Evolutionary conservation across 53 echinoderm and acorn worm genomes (phyloP).

Genomic region (Henricia sp.): DNA sequence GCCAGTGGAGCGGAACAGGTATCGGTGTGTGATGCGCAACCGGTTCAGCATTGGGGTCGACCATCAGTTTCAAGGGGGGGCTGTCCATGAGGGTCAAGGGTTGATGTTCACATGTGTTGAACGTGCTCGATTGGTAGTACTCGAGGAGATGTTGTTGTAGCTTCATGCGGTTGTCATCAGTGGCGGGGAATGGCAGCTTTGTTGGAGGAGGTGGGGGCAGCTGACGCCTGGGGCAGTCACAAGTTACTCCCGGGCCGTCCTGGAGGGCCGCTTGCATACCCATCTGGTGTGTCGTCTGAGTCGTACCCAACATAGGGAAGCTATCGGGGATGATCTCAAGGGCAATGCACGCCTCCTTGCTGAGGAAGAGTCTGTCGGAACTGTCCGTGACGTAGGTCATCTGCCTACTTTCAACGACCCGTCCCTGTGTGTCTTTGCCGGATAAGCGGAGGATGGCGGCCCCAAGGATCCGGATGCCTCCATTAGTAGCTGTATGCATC

Average conservation of each 20-base stretch:
- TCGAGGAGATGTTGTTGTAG: constrained; percentile 62
- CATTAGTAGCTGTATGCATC: constrained; percentile 61
- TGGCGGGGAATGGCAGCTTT: constrained; percentile 50
- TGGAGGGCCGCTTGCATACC: background rate
- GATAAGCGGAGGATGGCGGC: constrained; percentile 41
- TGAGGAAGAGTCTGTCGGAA: constrained; percentile 50
- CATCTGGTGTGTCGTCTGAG: background rate
- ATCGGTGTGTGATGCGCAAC: constrained; percentile 76
- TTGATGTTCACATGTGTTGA: constrained; percentile 71
- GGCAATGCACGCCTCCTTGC: constrained; percentile 52
- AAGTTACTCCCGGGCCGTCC: background rate
- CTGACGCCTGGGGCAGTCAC: constrained; percentile 53
- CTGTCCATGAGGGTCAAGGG: constrained; percentile 69
- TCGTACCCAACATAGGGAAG: constrained; percentile 61
- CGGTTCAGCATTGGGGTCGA: constrained; percentile 63
- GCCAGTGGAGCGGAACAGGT: constrained; percentile 76
- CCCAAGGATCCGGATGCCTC: constrained; percentile 50
- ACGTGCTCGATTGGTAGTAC: constrained; percentile 59
- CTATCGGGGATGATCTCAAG: constrained; percentile 54
- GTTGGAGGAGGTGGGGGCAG: constrained; percentile 62
- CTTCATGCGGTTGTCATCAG: constrained; percentile 50
- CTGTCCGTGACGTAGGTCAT: constrained; percentile 57
- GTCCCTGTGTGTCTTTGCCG: constrained; percentile 19
- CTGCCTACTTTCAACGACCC: constrained; percentile 53
- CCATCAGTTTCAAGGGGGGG: constrained; percentile 59